Conservation (phyloP, 2,888 invertebrate species). For the Mythimna loreyi region DNA sequence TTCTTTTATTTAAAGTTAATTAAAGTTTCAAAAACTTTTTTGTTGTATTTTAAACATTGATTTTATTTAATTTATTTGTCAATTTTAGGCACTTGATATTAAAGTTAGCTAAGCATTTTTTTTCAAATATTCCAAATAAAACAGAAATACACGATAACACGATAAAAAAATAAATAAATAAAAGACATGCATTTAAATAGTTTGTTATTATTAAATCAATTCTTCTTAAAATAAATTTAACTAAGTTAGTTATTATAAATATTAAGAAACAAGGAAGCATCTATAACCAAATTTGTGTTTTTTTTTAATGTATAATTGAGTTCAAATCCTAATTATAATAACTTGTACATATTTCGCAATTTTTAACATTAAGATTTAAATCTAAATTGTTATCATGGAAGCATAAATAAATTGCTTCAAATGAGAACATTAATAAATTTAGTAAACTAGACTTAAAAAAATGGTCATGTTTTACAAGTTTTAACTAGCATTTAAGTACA, state of each 20-base stretch:
- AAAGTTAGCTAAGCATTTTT: conserved; percentile 3
- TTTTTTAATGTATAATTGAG: not conserved
- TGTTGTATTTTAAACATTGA: not conserved
- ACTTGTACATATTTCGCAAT: not conserved
- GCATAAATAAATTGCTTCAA: not conserved
- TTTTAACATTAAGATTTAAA: not conserved
- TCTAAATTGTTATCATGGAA: not conserved
- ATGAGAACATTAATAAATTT: not conserved
- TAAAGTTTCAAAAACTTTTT: not conserved
- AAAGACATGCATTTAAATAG: conserved; percentile 45
- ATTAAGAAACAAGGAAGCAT: conserved; percentile 6
- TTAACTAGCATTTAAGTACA: conserved; percentile 17
- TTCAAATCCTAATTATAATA: conserved; percentile 2
- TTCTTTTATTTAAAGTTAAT: not conserved
- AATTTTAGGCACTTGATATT: conserved; percentile 4
- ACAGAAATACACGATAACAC: not conserved
- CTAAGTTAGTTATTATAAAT: conserved; percentile 20
- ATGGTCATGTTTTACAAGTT: not conserved
- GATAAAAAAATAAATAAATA: conserved; percentile 24
- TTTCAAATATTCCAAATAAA: not conserved
- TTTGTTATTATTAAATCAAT: conserved; percentile 45
- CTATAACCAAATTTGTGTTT: not conserved
- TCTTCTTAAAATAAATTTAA: conserved; percentile 55
- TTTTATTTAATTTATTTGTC: conserved; percentile 23
- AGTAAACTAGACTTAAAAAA: not conserved